Conservation (phyloP, 2,113 vertebrate genomes). For the Takifugu bimaculatus region DNA sequence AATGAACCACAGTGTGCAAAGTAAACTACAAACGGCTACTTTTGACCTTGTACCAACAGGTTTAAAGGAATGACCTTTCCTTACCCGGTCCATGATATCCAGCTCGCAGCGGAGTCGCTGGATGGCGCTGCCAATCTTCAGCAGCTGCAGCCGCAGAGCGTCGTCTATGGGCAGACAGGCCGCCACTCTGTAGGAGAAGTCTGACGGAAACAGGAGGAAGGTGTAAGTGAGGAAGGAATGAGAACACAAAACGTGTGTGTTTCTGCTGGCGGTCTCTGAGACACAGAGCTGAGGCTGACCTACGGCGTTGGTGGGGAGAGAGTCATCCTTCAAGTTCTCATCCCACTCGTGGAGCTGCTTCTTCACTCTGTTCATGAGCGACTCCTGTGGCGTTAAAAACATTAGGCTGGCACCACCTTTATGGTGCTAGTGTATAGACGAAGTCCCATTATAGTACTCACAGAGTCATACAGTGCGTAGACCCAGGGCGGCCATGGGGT, state of each 20-base stretch:
- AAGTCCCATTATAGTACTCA: constrained; percentile 71
- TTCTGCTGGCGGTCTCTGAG: constrained; percentile 11
- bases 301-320: constrained; percentile 90
- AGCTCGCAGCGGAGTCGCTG: constrained; percentile 94
- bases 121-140: constrained; percentile 93
- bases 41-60: constrained; percentile 1
- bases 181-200: constrained; percentile 97
- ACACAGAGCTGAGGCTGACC: constrained; percentile 72
- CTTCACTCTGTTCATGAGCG: constrained; percentile 95
- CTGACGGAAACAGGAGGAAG: constrained; percentile 64
- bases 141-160: constrained; percentile 86
- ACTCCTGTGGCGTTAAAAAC: constrained; percentile 81
- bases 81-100: constrained; percentile 96
- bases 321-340: constrained; percentile 96
- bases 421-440: constrained; percentile 4
- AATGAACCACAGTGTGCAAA: constrained; percentile 13
- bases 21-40: neutral
- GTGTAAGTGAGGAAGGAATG: constrained; percentile 10
- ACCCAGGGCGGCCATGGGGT: constrained; percentile 97
- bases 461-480: constrained; percentile 93
- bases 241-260: constrained; percentile 13
- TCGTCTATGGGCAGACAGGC: constrained; percentile 97
- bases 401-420: constrained; percentile 23
- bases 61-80: constrained; percentile 26
- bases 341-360: constrained; percentile 96